phyloP scores from a whole-genome alignment of 2,113 vertebrate genomes.

The Bubalus kerabau region DNA sequence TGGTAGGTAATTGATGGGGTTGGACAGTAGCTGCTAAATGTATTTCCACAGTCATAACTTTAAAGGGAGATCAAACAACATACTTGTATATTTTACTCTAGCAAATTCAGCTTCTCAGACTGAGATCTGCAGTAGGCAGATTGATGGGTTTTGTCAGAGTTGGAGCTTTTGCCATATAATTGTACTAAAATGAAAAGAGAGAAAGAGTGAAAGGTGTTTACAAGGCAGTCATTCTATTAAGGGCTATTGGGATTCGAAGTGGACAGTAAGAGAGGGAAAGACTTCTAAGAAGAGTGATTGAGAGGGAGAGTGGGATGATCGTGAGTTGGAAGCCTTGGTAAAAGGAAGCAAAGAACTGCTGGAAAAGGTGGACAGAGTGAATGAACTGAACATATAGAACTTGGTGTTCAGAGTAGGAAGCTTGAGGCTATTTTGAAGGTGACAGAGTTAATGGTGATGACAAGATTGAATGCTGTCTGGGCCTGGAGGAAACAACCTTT shows the following conservation, averaged over 20 bases:
- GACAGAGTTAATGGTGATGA: background rate
- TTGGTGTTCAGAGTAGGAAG: background rate
- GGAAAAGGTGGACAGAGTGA: background rate
- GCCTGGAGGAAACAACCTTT: background rate
- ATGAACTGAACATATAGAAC: background rate
- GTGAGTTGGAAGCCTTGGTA: accelerated
- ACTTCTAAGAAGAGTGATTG: background rate
- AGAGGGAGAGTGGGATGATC: background rate
- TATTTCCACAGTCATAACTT: background rate
- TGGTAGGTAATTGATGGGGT: background rate
- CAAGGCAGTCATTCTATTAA: background rate
- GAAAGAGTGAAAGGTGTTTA: background rate
- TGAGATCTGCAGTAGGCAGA: background rate
- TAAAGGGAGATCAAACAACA: background rate
- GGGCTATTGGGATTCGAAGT: background rate
- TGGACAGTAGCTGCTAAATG: background rate
- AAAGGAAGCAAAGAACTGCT: background rate
- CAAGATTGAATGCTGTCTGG: background rate
- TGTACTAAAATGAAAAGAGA: background rate
- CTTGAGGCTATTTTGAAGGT: background rate
- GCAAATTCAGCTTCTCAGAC: background rate
- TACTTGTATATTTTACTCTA: background rate
- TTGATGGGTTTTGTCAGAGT: background rate
- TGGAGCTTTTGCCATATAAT: background rate
- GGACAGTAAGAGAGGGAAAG: background rate